Evolutionary conservation across 2,113 vertebrate species (phyloP), one percentile per base, ranked within the genome.

Genomic region (Burhinus bistriatus): DNA sequence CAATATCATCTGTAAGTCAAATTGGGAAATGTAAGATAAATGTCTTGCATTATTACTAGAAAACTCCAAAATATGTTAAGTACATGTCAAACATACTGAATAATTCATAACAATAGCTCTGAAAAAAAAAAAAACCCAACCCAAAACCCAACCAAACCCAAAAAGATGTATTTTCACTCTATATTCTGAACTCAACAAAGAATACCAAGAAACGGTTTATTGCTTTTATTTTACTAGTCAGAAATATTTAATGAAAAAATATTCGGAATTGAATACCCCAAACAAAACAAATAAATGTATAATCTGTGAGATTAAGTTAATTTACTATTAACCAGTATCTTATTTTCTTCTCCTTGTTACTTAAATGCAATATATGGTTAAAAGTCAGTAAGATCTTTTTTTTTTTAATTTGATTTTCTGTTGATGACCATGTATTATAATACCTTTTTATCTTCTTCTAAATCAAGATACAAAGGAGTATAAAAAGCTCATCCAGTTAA

Each of bases 1-100:
- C 64, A 92, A 27, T 93, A 93, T 90, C 5, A 92, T 95, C 85
- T 79, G 71, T 90, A 96, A 95, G 49, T 80, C 79, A 94, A 65
- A 93, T 76, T 61, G 66, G 38, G 30, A 96, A 93, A 61, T 14
- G 9, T 12, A 94, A 94, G 95, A 94, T 80, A 91, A 92, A 84
- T 66, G 57, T 65, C 68, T 77, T 73, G 42, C 59, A 66, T 94
- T 90, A 88, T 88, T 94, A 85, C 73, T 27, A 87, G 65, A 91
- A 87, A 95, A 90, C 6, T 36, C 71, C 59, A 73, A 94, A 94
- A 75, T 86, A 91, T 38, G 16, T 95, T 94, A 97, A 93, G 51
- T 75, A 89, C 75, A 86, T 88, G 92, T 93, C 72, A 87, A 93
- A 79, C 6, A 5, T 62, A 88, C 7, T 96, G 77, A 95, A 95